Percentiles rank a stretch among this genome's conserved stretches.
phyloP scores from a whole-genome alignment of 2,797 vertebrate species.

The Gymnoscopelus microlampas region DNA sequence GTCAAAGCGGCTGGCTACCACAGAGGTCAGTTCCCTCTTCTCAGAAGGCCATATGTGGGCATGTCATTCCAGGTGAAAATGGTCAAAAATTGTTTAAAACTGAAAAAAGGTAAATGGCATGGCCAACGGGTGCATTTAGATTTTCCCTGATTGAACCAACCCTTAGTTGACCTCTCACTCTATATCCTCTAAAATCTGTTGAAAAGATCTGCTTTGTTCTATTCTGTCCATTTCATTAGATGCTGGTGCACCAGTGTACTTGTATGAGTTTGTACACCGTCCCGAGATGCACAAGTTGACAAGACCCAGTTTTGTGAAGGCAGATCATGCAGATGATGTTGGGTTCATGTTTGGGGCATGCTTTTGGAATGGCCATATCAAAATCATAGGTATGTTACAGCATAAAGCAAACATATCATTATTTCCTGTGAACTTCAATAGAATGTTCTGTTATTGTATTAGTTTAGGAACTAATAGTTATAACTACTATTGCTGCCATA shows the following conservation, averaged over 20 bases:
- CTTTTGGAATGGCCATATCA: conserved; percentile 76
- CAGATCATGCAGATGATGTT: conserved; percentile 87
- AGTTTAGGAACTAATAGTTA: not conserved
- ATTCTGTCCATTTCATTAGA: conserved; percentile 68
- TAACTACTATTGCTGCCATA: too few species aligned
- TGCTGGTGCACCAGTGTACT: conserved; percentile 82
- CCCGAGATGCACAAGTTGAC: conserved; percentile 54
- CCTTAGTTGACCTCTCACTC: too few species aligned
- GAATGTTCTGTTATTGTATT: not conserved
- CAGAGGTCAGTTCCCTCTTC: conserved; percentile 77
- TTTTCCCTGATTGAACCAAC: too few species aligned
- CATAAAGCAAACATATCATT: not conserved
- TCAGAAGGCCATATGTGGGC: too few species aligned
- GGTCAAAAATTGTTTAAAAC: too few species aligned
- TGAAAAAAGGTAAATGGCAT: too few species aligned
- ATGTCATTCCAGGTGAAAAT: too few species aligned
- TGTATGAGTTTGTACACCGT: conserved; percentile 88
- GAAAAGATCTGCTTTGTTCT: conserved; percentile 5
- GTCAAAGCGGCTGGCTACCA: conserved; percentile 81
- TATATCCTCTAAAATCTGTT: too few species aligned
- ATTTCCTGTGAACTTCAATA: not conserved
- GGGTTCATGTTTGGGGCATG: conserved; percentile 86
- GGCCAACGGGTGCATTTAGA: too few species aligned
- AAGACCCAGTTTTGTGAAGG: conserved; percentile 87
- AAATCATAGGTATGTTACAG: conserved; percentile 65